Percentiles rank a stretch among this genome's conserved stretches.
Evolutionary conservation across 64 coral and sea anemone genomes (phyloP).

Genomic region (Dendronephthya gigantea): DNA sequence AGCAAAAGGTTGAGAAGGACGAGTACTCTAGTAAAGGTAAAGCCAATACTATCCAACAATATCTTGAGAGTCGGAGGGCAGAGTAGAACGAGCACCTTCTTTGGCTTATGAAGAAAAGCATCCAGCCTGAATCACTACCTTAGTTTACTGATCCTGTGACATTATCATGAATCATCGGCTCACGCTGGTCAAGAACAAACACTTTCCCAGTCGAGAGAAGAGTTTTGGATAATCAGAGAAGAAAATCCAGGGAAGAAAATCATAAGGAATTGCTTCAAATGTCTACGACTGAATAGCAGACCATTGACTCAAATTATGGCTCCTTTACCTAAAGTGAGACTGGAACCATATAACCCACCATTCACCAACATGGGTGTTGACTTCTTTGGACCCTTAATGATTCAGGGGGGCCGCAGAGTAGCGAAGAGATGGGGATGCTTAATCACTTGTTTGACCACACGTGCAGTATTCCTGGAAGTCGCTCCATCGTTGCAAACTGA

Average conservation of each 20-base stretch:
- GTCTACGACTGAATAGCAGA: constrained; percentile 48
- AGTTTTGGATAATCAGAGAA: constrained; percentile 54
- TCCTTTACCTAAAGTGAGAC: constrained; percentile 38
- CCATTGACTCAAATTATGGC: constrained; percentile 61
- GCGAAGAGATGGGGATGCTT: constrained; percentile 57
- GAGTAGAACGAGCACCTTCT: constrained; percentile 40
- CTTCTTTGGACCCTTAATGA: constrained; percentile 44
- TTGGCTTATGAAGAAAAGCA: constrained; percentile 64
- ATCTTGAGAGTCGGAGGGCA: constrained; percentile 44
- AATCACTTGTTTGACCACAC: constrained; percentile 52
- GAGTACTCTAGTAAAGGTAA: constrained; percentile 35
- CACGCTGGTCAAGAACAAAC: constrained; percentile 67
- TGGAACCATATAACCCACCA: constrained; percentile 55
- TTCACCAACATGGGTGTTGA: constrained; percentile 49
- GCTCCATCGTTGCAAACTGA: constrained; percentile 40
- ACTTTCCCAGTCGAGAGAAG: constrained; percentile 27
- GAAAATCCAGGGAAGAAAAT: constrained; percentile 42
- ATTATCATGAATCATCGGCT: constrained; percentile 40
- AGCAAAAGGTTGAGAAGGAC: constrained; percentile 39
- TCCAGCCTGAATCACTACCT: constrained; percentile 39
- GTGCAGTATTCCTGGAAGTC: constrained; percentile 46
- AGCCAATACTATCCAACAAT: constrained; percentile 32
- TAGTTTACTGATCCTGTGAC: constrained; percentile 41
- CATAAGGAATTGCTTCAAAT: constrained; percentile 52
- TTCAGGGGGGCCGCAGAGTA: constrained; percentile 45